A percentile compares a stretch with the other conserved stretches of the same genome.
These are phyloP conservation scores for Porites cylindrica DNA, from an alignment of 92 coral and sea anemone genomes.

Conservation along the genomic window DNA sequence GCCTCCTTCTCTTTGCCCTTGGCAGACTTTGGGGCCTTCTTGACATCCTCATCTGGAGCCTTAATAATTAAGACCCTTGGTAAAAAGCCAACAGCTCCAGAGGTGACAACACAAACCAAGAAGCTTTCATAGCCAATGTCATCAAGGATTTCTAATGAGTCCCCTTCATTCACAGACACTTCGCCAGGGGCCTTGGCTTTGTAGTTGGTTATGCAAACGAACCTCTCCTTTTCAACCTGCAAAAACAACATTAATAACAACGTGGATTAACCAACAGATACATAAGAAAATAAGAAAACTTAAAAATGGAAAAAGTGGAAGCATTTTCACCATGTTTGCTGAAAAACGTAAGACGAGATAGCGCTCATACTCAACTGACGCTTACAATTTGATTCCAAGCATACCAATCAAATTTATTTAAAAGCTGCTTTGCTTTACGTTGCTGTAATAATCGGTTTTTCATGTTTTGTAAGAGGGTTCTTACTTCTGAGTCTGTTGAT, in stretches of 20 bases:
- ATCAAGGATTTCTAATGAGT: slow-evolving; percentile 81
- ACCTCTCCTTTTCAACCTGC: slow-evolving; percentile 72
- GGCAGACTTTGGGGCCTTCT: slow-evolving; percentile 69
- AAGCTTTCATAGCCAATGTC: slow-evolving; percentile 65
- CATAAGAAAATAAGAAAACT: no score
- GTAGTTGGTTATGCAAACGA: slow-evolving; percentile 83
- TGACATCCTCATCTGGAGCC: slow-evolving; percentile 70
- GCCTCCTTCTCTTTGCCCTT: slow-evolving; percentile 83
- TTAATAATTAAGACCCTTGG: slow-evolving; percentile 75
- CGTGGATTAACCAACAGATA: no score
- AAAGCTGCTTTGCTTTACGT: no score
- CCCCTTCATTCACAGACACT: slow-evolving; percentile 86
- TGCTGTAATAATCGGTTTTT: no score
- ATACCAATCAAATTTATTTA: no score
- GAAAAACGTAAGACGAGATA: no score
- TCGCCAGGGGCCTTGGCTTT: slow-evolving; percentile 80
- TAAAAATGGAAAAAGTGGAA: no score
- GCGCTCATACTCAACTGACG: no score
- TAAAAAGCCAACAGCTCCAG: slow-evolving; percentile 87
- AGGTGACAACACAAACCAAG: slow-evolving; percentile 76
- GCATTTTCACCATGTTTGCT: no score
- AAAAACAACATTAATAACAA: not conserved
- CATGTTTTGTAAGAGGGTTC: no score
- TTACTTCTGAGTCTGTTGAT: no score
- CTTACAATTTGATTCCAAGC: no score